A percentile compares a stretch with the other conserved stretches of the same genome.
phyloP scores from a whole-genome alignment of 2,888 invertebrate species.

The Lamellibrachia columna region DNA sequence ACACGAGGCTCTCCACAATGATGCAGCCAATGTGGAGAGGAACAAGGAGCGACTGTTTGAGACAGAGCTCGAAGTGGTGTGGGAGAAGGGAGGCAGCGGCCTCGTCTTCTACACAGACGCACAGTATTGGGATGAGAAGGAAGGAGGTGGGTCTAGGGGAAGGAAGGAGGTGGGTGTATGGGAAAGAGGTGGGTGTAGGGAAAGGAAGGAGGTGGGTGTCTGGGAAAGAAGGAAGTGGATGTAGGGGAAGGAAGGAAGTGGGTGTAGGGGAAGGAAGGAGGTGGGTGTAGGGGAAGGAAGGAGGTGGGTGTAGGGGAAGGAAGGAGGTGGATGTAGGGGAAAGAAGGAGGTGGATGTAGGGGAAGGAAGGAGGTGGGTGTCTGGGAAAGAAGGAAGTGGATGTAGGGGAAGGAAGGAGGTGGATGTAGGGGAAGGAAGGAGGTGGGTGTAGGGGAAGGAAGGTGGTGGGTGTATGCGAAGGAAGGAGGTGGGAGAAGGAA shows the following conservation, averaged over 20 bases:
- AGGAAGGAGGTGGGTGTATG: background rate
- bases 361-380: background rate
- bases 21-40: conserved; percentile 67
- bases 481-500: background rate
- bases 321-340: background rate
- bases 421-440: background rate
- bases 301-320: background rate
- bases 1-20: conserved; percentile 68
- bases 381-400: background rate
- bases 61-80: conserved; percentile 67
- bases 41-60: conserved; percentile 68
- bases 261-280: background rate
- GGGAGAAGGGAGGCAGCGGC: conserved; percentile 73
- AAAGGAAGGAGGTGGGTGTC: background rate
- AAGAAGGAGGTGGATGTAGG: background rate
- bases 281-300: background rate
- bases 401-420: background rate
- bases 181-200: background rate
- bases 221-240: background rate
- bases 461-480: conserved; percentile 52
- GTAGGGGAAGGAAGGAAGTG: background rate
- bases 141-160: conserved; percentile 57
- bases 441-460: conserved; percentile 52
- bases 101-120: conserved; percentile 72
- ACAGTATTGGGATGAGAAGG: conserved; percentile 69